phyloP scores from a whole-genome alignment of 2,113 vertebrate species.

The Alligator sinensis region DNA sequence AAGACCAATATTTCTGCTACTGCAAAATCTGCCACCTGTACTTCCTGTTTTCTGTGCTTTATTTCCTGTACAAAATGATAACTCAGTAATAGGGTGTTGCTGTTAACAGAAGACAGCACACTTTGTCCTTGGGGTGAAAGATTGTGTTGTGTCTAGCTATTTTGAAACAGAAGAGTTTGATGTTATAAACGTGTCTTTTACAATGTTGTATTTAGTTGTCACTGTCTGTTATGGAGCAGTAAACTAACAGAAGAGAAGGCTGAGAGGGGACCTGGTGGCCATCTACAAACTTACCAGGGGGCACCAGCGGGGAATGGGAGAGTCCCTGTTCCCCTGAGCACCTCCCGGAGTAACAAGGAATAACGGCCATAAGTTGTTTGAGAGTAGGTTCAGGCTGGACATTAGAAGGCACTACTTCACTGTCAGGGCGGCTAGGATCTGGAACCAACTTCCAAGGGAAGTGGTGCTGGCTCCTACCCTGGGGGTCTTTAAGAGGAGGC shows the following conservation, averaged over 20 bases:
- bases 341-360: too few relatives aligned
- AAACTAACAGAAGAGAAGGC: background rate
- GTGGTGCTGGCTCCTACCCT: too few relatives aligned
- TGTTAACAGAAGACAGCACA: background rate
- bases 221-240: constrained; percentile 49
- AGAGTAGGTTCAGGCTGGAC: too few relatives aligned
- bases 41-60: background rate
- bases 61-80: background rate
- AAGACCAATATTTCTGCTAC: background rate
- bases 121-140: background rate
- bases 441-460: too few relatives aligned
- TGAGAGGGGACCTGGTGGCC: background rate
- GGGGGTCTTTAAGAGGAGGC: too few relatives aligned
- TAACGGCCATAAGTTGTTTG: too few relatives aligned
- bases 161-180: background rate
- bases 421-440: too few relatives aligned
- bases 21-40: background rate
- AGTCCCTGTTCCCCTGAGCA: too few relatives aligned
- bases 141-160: background rate
- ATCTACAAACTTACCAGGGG: too few relatives aligned
- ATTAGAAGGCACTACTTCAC: too few relatives aligned
- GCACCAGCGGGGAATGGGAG: too few relatives aligned
- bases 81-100: background rate
- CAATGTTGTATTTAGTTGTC: constrained; percentile 4
- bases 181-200: background rate